Percentiles rank a stretch among this genome's conserved stretches.
Evolutionary conservation across 2,797 vertebrate species (phyloP).

Genomic region (Acipenser transmontanus): DNA sequence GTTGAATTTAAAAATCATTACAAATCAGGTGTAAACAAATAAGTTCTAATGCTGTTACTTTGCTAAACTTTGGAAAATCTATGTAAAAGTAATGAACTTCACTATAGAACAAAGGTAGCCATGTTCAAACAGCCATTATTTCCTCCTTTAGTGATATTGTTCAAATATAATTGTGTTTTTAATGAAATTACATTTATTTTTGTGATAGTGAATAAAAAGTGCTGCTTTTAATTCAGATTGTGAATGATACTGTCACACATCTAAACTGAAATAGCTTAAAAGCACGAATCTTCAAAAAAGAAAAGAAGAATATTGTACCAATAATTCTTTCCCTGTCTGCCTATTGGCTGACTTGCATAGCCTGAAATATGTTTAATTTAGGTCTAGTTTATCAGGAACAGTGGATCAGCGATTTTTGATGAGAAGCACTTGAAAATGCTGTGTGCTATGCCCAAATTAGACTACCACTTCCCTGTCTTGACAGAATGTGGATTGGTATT

Average conservation of each 20-base stretch:
- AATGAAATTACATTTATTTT: slow-evolving; percentile 92
- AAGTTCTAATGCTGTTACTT: no score
- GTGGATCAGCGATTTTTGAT: slow-evolving; percentile 38
- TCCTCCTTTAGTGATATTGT: slow-evolving; percentile 90
- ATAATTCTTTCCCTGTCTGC: slow-evolving; percentile 17
- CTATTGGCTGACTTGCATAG: slow-evolving; percentile 38
- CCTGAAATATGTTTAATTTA: slow-evolving; percentile 45
- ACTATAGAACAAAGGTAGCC: slow-evolving; percentile 87
- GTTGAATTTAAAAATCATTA: no score
- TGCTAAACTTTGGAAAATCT: no score
- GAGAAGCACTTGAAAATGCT: slow-evolving; percentile 27
- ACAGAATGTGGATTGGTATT: background rate
- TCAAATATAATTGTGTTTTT: slow-evolving; percentile 96
- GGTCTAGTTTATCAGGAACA: slow-evolving; percentile 34
- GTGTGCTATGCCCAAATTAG: slow-evolving; percentile 17
- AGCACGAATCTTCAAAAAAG: slow-evolving; percentile 75
- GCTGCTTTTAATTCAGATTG: slow-evolving; percentile 97
- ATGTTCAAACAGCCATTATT: slow-evolving; percentile 91
- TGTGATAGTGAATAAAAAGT: slow-evolving; percentile 94
- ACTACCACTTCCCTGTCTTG: background rate
- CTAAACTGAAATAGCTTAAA: slow-evolving; percentile 76
- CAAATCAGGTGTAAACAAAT: no score
- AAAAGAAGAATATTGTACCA: slow-evolving; percentile 16
- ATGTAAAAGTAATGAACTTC: no score
- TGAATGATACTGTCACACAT: slow-evolving; percentile 64